Conservation (phyloP, 2,888 invertebrate species). For the Epistrophella euchroma region DNA sequence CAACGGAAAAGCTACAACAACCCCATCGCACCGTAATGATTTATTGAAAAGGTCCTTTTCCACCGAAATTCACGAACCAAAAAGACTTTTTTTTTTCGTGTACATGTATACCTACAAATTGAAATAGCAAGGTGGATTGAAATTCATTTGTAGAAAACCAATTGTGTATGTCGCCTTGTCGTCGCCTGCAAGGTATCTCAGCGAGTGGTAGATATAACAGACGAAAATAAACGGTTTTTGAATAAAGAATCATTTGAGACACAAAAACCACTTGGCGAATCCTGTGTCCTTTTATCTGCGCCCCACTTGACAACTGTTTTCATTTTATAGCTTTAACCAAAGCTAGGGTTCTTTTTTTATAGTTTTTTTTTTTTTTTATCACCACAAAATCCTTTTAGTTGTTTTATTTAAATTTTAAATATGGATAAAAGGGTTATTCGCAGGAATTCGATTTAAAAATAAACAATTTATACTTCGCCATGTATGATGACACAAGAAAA, state of each 20-base stretch:
- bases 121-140: constrained; percentile 56
- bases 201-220: neutral
- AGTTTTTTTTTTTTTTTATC: constrained; percentile 5
- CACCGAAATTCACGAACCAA: constrained; percentile 21
- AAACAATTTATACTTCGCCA: constrained; percentile 10
- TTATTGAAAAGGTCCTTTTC: constrained; percentile 54
- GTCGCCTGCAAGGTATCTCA: constrained; percentile 8
- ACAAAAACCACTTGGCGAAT: constrained; percentile 32
- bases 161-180: constrained; percentile 15
- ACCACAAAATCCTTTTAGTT: constrained; percentile 40
- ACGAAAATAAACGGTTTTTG: constrained; percentile 25
- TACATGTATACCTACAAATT: constrained; percentile 40
- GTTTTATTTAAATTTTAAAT: constrained; percentile 49
- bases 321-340: constrained; percentile 22
- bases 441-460: constrained; percentile 6
- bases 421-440: constrained; percentile 27
- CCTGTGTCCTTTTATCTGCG: constrained; percentile 33
- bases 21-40: constrained; percentile 35
- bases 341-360: constrained; percentile 23
- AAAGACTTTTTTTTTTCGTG: constrained; percentile 2
- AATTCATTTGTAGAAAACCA: constrained; percentile 51
- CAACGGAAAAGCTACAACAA: neutral
- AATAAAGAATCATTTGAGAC: constrained; percentile 25
- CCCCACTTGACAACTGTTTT: constrained; percentile 31
- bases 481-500: constrained; percentile 18